Base-by-base conservation (phyloP, 1,140 invertebrate species). In the Proales similis region DNA sequence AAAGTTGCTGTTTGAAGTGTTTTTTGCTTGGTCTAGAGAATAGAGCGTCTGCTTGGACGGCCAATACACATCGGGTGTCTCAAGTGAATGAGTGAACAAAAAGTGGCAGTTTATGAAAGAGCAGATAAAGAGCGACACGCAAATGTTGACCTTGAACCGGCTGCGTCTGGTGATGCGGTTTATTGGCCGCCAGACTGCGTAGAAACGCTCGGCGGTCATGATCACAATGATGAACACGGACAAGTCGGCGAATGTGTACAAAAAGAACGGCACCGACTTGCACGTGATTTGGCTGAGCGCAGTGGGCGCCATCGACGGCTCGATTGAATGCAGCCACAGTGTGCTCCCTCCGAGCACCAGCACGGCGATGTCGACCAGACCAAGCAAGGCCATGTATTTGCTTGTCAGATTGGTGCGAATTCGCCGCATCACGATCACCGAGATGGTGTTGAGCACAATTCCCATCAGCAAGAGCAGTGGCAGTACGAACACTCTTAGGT, bases 211-310 rank as follows among this genome's bases (percentile, higher is more conserved):
- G 2, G 48, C 48, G n/a, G 48, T 53, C 48, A 53, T 53, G 12
- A 53, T 53, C 5, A 53, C 30, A 3, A 53, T 53, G 2, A 53
- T 33, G 42, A 53, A 53, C 17, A 53, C 48, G 2, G 48, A 53
- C 48, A 32, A 53, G 22, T 53, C 48, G 12, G 48, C 48, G n/a
- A 53, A 53, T 27, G 48, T 53, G 48, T 53, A 53, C 33, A 53
- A 53, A 4, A 53, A 53, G 42, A 53, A 53, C 17, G 48, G 48
- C 22, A 20, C 27, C 26, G 42, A 53, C 42, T 53, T 53, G 19
- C 48, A 53, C 22, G 14, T 53, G 2, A 53, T 20, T 0, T 39
- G 38, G 7, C 33, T 39, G 20, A 29, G 42, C 20, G 42, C 20
- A 5, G 48, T 53, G 30, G 42, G 29, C 42, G 48, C 38, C 24